A percentile compares a stretch with the other conserved stretches of the same genome.
Conservation (phyloP, 2,113 vertebrate species). For the Dicrurus megarhynchus region DNA sequence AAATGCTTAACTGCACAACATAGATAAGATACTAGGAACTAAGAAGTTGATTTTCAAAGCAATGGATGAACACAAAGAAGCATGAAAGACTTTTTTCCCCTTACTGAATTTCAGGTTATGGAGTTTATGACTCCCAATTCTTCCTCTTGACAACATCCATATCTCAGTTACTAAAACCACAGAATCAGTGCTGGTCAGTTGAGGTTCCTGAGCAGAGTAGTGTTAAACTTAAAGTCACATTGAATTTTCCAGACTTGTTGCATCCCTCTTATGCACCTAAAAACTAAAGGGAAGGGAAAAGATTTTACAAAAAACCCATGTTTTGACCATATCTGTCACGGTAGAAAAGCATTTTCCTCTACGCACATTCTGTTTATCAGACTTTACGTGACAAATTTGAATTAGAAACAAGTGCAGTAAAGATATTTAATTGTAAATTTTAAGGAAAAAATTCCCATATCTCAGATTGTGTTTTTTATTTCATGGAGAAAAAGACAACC, state of each 20-base stretch:
- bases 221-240: conserved; percentile 19
- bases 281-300: neutral
- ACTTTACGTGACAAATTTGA: conserved; percentile 55
- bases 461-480: neutral
- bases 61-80: neutral
- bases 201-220: neutral
- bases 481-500: neutral
- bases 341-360: conserved; percentile 61
- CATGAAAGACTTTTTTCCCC: neutral
- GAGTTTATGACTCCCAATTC: neutral
- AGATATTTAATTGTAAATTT: conserved; percentile 1
- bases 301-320: neutral
- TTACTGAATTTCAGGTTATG: neutral
- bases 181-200: neutral
- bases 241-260: conserved; percentile 37
- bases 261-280: neutral
- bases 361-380: conserved; percentile 69
- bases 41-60: neutral
- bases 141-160: neutral
- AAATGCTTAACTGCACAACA: neutral
- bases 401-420: conserved; percentile 53
- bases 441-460: neutral
- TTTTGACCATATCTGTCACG: conserved; percentile 47
- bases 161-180: neutral
- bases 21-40: neutral